Base-by-base conservation (phyloP, 64 coral and sea anemone species). In the Stylophora pistillata region DNA sequence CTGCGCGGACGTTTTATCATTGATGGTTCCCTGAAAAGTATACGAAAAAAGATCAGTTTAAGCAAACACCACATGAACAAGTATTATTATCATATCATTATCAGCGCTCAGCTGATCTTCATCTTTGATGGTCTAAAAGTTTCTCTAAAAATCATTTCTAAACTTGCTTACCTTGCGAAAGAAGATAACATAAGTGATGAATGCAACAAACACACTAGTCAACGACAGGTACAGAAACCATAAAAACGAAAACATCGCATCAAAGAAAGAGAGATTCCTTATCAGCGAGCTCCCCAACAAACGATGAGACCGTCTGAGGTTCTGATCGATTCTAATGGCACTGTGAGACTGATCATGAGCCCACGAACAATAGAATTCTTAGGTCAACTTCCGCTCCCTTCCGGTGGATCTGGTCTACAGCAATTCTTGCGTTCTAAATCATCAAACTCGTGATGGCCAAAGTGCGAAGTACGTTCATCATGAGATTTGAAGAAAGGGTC, bases 131-230 rank as follows among this genome's bases (percentile, higher is more conserved):
- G 17, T 30, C 53, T 4, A 60, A 84, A 70, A 21, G 16, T 1
- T 13, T 1, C 30, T 25, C 10, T 15, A 1, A 9, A 84, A 55
- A 68, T n/a, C 9, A 69, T 2, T 23, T 53, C 2, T 53, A 13
- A 26, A 11, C 65, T 53, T 18, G 25, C 80, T 70, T 23, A 84
- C 80, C 80, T 69, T 84, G 26, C 80, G 80, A 68, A 84, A 84
- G 41, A 84, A 84, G 16, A 84, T 3, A 5, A n/a, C 60, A 69
- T 53, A 69, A 0, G 80, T 84, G 32, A 71, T 69, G 53, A 69
- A 25, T 84, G 80, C 80, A 54, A 70, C 30, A 26, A 70, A 0
- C 16, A 15, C 80, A 70, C 61, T 84, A 26, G 53, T 69, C 62
- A 84, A 63, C 20, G 54, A 14, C 12, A 84, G 34, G 69, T 84